phyloP scores from a whole-genome alignment of 2,888 invertebrate genomes.

The Dioctria linearis region DNA sequence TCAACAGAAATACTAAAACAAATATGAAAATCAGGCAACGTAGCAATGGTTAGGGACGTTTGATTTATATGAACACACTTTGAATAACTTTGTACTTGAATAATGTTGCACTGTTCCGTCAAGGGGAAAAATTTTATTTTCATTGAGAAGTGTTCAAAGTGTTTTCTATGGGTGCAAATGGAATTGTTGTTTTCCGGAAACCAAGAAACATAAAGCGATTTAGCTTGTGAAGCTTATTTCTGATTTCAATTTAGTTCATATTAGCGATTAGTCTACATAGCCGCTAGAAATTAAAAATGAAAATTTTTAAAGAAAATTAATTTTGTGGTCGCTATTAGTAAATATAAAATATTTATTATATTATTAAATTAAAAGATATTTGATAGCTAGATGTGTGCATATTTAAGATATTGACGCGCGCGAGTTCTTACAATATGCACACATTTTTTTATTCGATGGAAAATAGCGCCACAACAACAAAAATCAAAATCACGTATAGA shows the following conservation, averaged over 20 bases:
- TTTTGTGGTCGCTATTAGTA: background rate
- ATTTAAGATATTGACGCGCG: slow-evolving; percentile 15
- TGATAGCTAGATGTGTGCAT: slow-evolving; percentile 25
- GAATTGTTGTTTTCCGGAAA: slow-evolving; percentile 56
- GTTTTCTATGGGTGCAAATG: slow-evolving; percentile 37
- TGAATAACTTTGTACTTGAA: background rate
- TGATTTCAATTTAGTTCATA: background rate
- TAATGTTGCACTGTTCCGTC: background rate
- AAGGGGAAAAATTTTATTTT: no score
- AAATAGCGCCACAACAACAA: slow-evolving; percentile 58
- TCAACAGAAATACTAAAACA: slow-evolving; percentile 9
- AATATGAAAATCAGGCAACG: slow-evolving; percentile 28
- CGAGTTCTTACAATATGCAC: slow-evolving; percentile 27
- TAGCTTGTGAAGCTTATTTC: background rate
- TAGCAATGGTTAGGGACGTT: background rate
- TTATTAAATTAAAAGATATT: background rate
- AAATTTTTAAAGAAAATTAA: slow-evolving; percentile 1
- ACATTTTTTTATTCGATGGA: slow-evolving; percentile 16
- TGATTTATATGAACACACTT: background rate
- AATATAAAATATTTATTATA: background rate
- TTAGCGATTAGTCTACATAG: background rate
- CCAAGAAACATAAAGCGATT: slow-evolving; percentile 26
- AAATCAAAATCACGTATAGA: slow-evolving; percentile 29
- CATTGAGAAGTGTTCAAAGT: background rate
- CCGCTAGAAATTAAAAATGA: background rate